phyloP scores from a whole-genome alignment of 2,797 vertebrate genomes.

The Sternotherus odoratus region DNA sequence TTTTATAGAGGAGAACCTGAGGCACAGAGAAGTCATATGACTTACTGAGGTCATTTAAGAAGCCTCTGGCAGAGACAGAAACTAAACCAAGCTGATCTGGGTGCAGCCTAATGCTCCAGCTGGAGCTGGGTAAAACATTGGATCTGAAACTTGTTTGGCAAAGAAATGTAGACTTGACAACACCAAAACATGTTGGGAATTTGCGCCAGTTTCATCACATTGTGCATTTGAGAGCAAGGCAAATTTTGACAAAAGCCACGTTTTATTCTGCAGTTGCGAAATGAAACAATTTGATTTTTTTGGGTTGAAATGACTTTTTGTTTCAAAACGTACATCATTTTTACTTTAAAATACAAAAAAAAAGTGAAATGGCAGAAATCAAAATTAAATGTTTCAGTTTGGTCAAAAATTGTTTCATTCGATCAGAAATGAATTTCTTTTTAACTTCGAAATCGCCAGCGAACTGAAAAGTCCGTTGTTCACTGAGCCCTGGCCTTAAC shows the following conservation, averaged over 20 bases:
- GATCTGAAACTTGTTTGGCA: background rate
- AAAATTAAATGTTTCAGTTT: background rate
- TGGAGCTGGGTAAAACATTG: background rate
- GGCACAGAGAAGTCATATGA: background rate
- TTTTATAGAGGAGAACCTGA: background rate
- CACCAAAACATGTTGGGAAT: background rate
- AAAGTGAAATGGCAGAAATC: background rate
- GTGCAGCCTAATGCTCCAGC: background rate
- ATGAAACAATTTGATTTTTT: background rate
- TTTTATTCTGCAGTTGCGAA: background rate
- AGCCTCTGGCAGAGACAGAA: background rate
- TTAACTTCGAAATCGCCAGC: background rate
- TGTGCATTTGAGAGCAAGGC: background rate
- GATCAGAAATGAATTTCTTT: background rate
- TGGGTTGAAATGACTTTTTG: background rate
- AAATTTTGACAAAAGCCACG: background rate
- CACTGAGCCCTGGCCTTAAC: background rate
- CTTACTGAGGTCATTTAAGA: background rate
- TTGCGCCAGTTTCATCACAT: background rate
- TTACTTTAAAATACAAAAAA: background rate
- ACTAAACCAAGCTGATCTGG: background rate
- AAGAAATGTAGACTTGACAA: background rate
- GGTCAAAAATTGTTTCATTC: background rate
- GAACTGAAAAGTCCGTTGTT: background rate
- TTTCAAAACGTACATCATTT: background rate